A percentile compares a stretch with the other conserved stretches of the same genome.
phyloP scores from a whole-genome alignment of 53 echinoderm and acorn worm genomes.

The Crossaster papposus region DNA sequence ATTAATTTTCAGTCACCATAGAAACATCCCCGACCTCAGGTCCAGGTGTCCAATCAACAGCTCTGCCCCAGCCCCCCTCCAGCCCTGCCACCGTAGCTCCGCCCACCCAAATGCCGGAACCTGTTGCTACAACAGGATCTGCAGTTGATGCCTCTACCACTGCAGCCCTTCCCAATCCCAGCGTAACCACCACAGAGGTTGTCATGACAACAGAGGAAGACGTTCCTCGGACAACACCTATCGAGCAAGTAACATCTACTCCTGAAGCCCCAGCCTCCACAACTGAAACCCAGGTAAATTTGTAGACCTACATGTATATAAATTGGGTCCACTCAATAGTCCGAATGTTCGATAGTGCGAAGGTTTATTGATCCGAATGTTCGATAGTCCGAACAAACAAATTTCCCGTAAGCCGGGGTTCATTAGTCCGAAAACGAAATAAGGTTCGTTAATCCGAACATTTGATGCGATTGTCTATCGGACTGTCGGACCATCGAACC shows the following conservation, averaged over 20 bases:
- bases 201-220: neutral
- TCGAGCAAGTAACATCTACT: neutral
- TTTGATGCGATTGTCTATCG: too few species aligned
- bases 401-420: too few species aligned
- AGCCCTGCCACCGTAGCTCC: neutral
- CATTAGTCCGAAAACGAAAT: too few species aligned
- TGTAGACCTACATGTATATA: too few species aligned
- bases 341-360: too few species aligned
- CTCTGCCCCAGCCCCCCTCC: neutral
- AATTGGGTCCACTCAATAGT: too few species aligned
- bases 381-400: too few species aligned
- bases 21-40: neutral
- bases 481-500: too few species aligned
- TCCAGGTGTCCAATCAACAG: neutral
- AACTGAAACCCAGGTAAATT: neutral
- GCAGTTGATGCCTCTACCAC: neutral
- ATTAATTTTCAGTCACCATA: neutral
- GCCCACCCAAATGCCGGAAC: neutral
- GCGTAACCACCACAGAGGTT: neutral
- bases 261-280: neutral
- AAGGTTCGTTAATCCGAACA: too few species aligned
- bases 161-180: neutral
- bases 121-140: neutral
- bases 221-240: conserved; percentile 9
- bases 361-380: too few species aligned